Evolutionary conservation across 1,140 invertebrate species (phyloP).

Genomic region (Caenorhabditis latens): DNA sequence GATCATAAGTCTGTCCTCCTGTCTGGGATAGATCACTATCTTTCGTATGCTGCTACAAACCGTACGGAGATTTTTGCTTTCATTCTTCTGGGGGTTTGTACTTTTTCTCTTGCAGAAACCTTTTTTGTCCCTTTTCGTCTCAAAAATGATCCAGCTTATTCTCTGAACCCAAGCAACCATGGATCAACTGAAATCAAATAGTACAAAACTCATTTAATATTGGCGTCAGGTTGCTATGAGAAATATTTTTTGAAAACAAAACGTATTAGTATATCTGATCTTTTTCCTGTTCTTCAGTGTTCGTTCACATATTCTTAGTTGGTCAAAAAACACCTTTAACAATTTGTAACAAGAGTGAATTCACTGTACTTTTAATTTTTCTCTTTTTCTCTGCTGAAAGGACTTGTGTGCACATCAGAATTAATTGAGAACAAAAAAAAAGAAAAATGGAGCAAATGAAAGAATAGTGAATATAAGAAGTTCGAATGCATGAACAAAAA

Average conservation of each 20-base stretch:
- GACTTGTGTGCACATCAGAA: constrained; percentile 3
- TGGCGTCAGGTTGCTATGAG: neutral
- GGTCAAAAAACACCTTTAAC: neutral
- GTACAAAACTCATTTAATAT: constrained; percentile 33
- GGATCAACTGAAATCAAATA: neutral
- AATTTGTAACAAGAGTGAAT: neutral
- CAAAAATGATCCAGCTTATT: neutral
- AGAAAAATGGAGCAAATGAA: neutral
- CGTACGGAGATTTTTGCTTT: neutral
- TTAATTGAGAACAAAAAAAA: neutral
- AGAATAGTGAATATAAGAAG: neutral
- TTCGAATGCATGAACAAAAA: constrained; percentile 39
- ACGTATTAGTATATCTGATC: neutral
- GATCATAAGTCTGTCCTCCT: neutral
- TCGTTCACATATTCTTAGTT: neutral
- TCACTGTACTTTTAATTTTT: neutral
- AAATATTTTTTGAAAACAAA: constrained; percentile 21
- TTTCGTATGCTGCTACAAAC: neutral
- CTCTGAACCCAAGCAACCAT: neutral
- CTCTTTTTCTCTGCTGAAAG: neutral
- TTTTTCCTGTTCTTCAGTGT: constrained; percentile 4
- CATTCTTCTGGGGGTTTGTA: neutral
- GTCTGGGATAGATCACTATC: constrained; percentile 3
- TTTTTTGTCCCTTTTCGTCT: neutral
- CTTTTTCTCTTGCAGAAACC: too few species aligned